Evolutionary conservation across 2,888 invertebrate genomes (phyloP).

Genomic region (Cataglyphis altisquamis): DNA sequence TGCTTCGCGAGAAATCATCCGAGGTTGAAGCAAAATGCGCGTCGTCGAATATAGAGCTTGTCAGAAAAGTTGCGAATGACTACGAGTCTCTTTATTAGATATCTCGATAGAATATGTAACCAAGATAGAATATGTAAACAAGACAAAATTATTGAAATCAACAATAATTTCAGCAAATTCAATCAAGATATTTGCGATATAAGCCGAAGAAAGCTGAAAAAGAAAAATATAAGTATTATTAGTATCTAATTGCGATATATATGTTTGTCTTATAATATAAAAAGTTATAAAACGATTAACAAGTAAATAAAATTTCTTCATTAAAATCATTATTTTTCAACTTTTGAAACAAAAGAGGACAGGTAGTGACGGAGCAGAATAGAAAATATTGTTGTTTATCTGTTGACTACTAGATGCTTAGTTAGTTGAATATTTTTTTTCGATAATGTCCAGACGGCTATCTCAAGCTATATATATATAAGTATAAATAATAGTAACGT

Average conservation of each 20-base stretch:
- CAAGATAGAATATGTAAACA: not conserved
- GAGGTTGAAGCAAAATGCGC: constrained; percentile 25
- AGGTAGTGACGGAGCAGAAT: not conserved
- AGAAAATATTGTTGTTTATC: not conserved
- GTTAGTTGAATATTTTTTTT: not conserved
- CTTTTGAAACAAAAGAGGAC: not conserved
- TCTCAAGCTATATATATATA: no score
- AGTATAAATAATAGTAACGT: no score
- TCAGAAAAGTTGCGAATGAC: not conserved
- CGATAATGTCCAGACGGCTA: no score
- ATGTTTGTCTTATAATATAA: not conserved
- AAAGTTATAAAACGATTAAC: not conserved
- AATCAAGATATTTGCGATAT: not conserved
- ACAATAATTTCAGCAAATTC: not conserved
- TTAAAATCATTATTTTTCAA: not conserved
- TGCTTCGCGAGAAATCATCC: constrained; percentile 43
- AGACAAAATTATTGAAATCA: not conserved
- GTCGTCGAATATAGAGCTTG: not conserved
- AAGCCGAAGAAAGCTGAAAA: not conserved
- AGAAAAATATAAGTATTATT: not conserved
- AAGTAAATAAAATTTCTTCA: not conserved
- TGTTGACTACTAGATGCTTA: not conserved
- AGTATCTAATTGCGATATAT: not conserved
- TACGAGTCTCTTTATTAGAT: not conserved
- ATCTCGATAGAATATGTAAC: not conserved